phyloP scores from a whole-genome alignment of 2,797 vertebrate genomes.

The Hydrolagus colliei region DNA sequence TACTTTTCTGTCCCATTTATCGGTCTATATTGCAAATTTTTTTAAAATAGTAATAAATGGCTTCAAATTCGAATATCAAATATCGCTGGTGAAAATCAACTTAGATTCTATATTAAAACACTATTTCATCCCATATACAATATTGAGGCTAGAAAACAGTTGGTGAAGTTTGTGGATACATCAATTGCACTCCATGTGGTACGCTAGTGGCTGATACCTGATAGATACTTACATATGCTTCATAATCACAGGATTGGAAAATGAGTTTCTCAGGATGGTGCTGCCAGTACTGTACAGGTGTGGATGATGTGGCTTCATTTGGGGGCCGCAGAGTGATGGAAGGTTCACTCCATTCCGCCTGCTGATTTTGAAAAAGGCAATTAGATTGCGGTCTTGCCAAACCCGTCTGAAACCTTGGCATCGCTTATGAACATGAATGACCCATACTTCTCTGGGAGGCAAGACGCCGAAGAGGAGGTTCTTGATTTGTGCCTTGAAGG shows the following conservation, averaged over 20 bases:
- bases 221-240: constrained; percentile 88
- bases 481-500: too few species aligned
- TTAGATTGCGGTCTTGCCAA: not conserved
- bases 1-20: not conserved
- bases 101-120: not conserved
- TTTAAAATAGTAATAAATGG: not conserved
- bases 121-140: not conserved
- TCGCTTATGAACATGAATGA: not conserved
- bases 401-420: not conserved
- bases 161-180: not conserved
- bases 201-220: not conserved
- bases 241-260: constrained; percentile 98
- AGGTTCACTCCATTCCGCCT: constrained; percentile 97
- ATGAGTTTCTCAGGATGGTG: constrained; percentile 98
- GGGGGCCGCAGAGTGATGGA: constrained; percentile 90
- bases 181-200: too few species aligned
- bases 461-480: too few species aligned
- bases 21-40: too few species aligned
- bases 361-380: constrained; percentile 58
- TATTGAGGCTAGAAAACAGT: not conserved
- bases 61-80: not conserved
- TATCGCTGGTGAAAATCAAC: not conserved
- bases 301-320: constrained; percentile 94
- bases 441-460: too few species aligned
- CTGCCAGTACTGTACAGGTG: constrained; percentile 97